phyloP scores from a whole-genome alignment of 2,888 invertebrate species.

The Antheraea assamensis region DNA sequence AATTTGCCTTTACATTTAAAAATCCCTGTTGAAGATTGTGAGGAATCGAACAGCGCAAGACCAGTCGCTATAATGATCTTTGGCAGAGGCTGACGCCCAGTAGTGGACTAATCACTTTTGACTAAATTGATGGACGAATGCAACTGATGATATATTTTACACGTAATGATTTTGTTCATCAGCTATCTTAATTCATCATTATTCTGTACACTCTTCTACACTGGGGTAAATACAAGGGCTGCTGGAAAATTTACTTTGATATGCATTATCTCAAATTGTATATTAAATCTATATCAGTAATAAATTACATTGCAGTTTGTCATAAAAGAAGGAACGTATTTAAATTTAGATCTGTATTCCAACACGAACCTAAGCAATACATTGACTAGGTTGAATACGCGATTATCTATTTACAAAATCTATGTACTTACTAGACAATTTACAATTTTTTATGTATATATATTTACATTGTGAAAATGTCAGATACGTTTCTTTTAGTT shows the following conservation, averaged over 20 bases:
- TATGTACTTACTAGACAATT: conserved; percentile 19
- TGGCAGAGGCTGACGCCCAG: no score
- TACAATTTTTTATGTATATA: conserved; percentile 12
- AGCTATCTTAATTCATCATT: not conserved
- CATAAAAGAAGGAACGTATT: not conserved
- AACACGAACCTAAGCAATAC: conserved; percentile 15
- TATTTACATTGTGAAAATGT: not conserved
- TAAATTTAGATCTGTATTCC: conserved; percentile 4
- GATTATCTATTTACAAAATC: conserved; percentile 19
- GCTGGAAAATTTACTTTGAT: not conserved
- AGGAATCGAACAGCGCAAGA: no score
- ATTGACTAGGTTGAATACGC: conserved; percentile 22
- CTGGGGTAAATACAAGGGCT: no score
- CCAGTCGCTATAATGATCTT: no score
- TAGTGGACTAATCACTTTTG: no score
- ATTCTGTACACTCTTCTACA: not conserved
- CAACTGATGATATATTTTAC: not conserved
- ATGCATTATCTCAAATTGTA: no score
- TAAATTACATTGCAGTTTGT: not conserved
- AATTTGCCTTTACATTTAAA: no score
- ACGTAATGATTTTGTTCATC: not conserved
- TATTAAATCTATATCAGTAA: not conserved
- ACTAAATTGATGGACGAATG: no score
- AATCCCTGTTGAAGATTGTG: no score
- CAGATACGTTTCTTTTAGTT: not conserved